Base-by-base conservation (phyloP, 2,888 invertebrate species). In the Adelphocoris suturalis region DNA sequence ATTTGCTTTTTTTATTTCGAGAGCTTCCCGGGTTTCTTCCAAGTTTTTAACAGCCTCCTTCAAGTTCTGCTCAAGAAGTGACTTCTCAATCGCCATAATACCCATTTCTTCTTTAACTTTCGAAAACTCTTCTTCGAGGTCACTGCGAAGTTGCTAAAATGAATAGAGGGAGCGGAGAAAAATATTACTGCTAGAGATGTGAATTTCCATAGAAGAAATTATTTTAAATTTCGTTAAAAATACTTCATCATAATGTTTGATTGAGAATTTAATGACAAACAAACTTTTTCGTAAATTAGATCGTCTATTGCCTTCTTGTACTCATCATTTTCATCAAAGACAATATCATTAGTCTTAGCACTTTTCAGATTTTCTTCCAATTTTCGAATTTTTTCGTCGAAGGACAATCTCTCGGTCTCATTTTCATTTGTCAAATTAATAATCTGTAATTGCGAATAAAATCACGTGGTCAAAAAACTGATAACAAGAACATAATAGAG, bases 21-120 rank as follows among this genome's bases (percentile, higher is more conserved):
- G 37, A 11, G 85, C 57, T 37, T 85, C 85, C 19, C 52, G 23
- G 7, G 28, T 37, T 37, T 85, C 55, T 61, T 85, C 85, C 7
- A 19, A 61, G 13, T 37, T n/a, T 11, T 46, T 57, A 4, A 46
- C 28, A 9, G 78, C 3, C 3, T 78, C 78, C 16, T 78, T 78
- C 78, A 78, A 19, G n/a, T 19, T 78, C 78, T 78, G 46, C 37
- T 78, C 78, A 47, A 46, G 47, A 12, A 11, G 19, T 0, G 19
- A 78, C 13, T 47, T 37, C 13, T 78, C 78, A 4, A 46, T 16
- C 13, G 12, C 19, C 47, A 78, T 19, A 16, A n/a, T 14, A 46
- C 16, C 78, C 78, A 78, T 47, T 46, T 37, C 78, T n/a, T 46
- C 78, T 16, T 37, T 47, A 28, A 78, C 46, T 14, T 23, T 68